Evolutionary conservation across 2,797 vertebrate species (phyloP), one percentile per base, ranked within the genome.

Genomic region (Brachyrhaphis roseni): DNA sequence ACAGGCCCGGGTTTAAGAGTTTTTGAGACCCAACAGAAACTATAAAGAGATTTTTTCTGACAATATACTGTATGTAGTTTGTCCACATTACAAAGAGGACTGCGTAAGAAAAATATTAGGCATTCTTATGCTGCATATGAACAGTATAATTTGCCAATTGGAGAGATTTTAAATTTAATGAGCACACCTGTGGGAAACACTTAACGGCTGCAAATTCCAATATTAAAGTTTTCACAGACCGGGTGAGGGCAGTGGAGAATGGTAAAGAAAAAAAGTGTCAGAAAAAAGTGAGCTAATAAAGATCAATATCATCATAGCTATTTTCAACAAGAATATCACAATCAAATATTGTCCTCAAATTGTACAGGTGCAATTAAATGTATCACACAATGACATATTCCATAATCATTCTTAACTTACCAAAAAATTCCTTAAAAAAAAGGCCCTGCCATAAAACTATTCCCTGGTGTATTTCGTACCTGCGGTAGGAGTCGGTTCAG

Each of bases 401-500:
- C 20, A 6, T n/a, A 45, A n/a, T n/a, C 1, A 16, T 43, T n/a
- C 13, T 45, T 45, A 45, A n/a, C 23, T 28, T 15, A n/a, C 6
- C 11, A n/a, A 20, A 26, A 41, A 1, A 2, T n/a, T 11, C 11
- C 39, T 39, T 20, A 18, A 18, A 39, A 36, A 39, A 20, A 41
- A 26, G 2, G 4, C 4, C 10, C 20, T 43, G 6, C 39, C 20
- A n/a, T n/a, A 13, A 70, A 43, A 20, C 28, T 45, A 45, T 28
- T 34, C 16, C 46, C 66, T 23, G 15, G 5, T 16, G 5, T 75
- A 53, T 80, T 12, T 86, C 95, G 93, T 90, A 99, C 98, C 98
- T 87, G 97, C 97, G 83, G 94, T 96, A 81, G 96, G 94, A 77
- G 96, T 95, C 84, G 95, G 93, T 76, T 98, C 98, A 31, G 95